phyloP scores from a whole-genome alignment of 2,888 invertebrate species.

The Mythimna albipuncta region DNA sequence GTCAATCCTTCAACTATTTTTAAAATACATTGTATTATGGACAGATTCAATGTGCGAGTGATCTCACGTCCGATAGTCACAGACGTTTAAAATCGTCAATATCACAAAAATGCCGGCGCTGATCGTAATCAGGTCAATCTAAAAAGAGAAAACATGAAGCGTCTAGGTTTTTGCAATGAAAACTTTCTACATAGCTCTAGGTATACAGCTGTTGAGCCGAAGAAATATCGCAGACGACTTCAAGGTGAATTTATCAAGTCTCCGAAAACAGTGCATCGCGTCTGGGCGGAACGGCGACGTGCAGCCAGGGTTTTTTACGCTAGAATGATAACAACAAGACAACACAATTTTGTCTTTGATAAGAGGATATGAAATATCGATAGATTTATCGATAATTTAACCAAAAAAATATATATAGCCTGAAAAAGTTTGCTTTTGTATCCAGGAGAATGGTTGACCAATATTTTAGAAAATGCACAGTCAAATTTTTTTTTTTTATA shows the following conservation, averaged over 20 bases:
- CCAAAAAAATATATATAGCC: too few species aligned
- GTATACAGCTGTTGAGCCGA: slow-evolving; percentile 2
- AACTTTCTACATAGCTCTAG: slow-evolving; percentile 59
- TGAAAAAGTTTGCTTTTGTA: too few species aligned
- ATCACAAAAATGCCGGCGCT: slow-evolving; percentile 19
- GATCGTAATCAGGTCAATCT: slow-evolving; percentile 44
- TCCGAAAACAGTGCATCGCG: slow-evolving; percentile 16
- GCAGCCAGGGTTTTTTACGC: slow-evolving; percentile 14
- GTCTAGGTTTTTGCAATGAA: slow-evolving; percentile 31
- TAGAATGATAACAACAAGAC: slow-evolving; percentile 24
- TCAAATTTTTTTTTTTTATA: too few species aligned
- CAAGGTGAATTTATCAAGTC: slow-evolving; percentile 37
- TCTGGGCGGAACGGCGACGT: slow-evolving; percentile 21
- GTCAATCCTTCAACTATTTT: slow-evolving; percentile 3
- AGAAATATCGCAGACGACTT: slow-evolving; percentile 26
- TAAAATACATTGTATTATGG: neutral
- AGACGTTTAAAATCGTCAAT: slow-evolving; percentile 17
- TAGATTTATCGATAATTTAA: too few species aligned
- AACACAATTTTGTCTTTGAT: too few species aligned
- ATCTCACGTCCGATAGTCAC: slow-evolving; percentile 18
- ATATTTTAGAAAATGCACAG: too few species aligned
- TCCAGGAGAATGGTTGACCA: too few species aligned
- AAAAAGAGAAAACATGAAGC: slow-evolving; percentile 33
- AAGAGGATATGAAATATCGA: too few species aligned
- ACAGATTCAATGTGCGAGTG: neutral